Evolutionary conservation across 2,888 invertebrate genomes (phyloP), one percentile per base, ranked within the genome.

Genomic region (Chymomyza amoena): DNA sequence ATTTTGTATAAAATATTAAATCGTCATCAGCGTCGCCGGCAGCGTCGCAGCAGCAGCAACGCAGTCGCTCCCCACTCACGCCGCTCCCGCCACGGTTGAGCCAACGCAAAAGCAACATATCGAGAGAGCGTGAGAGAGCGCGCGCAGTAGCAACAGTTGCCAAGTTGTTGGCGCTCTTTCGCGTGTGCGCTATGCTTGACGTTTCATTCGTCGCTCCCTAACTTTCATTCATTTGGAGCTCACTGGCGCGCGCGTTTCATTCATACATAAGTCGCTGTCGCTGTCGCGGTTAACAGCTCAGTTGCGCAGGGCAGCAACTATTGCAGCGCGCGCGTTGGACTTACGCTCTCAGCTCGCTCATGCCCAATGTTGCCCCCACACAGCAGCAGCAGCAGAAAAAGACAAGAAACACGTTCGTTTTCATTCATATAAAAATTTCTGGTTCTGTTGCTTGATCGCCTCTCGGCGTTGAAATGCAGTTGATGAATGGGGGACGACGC

Each of bases 401-500:
- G 50, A 57, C 18, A 75, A 69, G 69, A 84, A 85, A 87, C 85
- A 89, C 85, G 86, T 86, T 86, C 85, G 85, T 83, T 86, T 86
- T 86, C 85, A 86, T 86, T 88, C 89, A 89, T 88, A 70, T 39
- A 84, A 78, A 67, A 64, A 70, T 87, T 83, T 81, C 75, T 83
- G 81, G 81, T 78, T 83, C 85, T 79, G 72, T 59, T 59, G 62
- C 52, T 72, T 78, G 80, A 81, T 77, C 80, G 75, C 72, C 77
- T 87, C 76, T 80, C 86, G 86, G 87, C 87, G 86, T 83, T 85
- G 84, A 84, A 88, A 87, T 85, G 84, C 88, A 85, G 83, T 87
- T 85, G 89, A 85, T 85, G 84, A 85, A 85, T 84, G 84, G 80
- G 62, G 76, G 76, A 73, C 60, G 60, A 62, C 25, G 52, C 51